Evolutionary conservation across 2,113 vertebrate species (phyloP), one percentile per base, ranked within the genome.

Genomic region (Athene cunicularia): DNA sequence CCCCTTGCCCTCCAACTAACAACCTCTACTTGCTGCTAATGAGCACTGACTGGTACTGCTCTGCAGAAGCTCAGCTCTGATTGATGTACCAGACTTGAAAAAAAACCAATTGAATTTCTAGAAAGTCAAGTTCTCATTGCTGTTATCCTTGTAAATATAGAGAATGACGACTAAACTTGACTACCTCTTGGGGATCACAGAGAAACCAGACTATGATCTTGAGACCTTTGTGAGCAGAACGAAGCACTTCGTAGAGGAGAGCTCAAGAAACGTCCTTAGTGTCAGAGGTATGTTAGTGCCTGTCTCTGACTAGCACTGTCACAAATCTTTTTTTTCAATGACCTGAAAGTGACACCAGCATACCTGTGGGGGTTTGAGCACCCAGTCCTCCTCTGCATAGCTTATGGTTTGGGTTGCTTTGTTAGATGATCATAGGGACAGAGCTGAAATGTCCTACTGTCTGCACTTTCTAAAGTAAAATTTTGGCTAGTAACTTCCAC

Each of bases 141-240:
- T 73, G 27, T 67, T 79, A 56, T 56, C 50, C 32, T 92, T 91
- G 23, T 94, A 21, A 93, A 89, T 91, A 50, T 2, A 98, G 98
- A 97, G 89, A 93, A 86, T 94, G 67, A 59, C 39, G 4, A 88
- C 95, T 74, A 89, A 90, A 79, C 97, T 98, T 88, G 94, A 98
- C 66, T 97, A 93, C 83, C 97, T 98, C 62, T 87, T 98, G 28
- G 96, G 96, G 88, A 98, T 97, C 84, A 86, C 97, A 0, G 98
- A 98, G 77, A 97, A 98, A 82, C 98, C 98, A 6, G 98, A 98
- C 91, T 98, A 98, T 4, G 97, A 98, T 89, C 91, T 98, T 3
- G 98, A 98, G 93, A 98, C 93, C 22, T 98, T 98, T 95, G 97
- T 98, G 55, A 97, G 70, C 67, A 97, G 96, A 96, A 96, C 97